Conservation (phyloP, 2,113 vertebrate species). For the rabbit (Oryctolagus cuniculus) region DNA sequence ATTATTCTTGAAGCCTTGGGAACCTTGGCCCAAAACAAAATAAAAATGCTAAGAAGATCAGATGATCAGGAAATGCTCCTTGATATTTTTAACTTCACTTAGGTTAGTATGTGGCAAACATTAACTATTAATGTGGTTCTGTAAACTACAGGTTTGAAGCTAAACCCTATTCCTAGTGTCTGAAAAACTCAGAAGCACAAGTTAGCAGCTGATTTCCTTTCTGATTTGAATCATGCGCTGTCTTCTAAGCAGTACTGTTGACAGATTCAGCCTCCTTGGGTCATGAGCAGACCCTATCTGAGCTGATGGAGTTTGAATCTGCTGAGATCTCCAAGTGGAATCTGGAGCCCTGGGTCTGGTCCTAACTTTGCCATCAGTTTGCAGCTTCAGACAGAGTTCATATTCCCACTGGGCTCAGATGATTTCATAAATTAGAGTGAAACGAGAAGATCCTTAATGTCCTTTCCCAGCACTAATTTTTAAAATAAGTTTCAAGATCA, state of each 20-base stretch:
- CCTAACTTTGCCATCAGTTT: not conserved
- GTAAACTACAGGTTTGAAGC: not conserved
- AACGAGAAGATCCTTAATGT: slow-evolving; percentile 35
- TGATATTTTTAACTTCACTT: not conserved
- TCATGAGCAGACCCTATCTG: not conserved
- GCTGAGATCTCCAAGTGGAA: not conserved
- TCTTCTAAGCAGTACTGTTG: not conserved
- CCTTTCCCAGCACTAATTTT: slow-evolving; percentile 46
- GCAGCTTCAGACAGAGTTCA: slow-evolving; percentile 31
- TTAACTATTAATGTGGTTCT: not conserved
- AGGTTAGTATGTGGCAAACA: not conserved
- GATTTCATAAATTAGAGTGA: not conserved
- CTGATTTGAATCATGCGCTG: not conserved
- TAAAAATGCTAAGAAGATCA: not conserved
- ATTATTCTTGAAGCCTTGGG: not conserved
- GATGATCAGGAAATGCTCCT: not conserved
- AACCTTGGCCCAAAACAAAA: not conserved
- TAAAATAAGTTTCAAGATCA: slow-evolving; percentile 41
- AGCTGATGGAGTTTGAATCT: not conserved
- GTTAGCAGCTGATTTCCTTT: slow-evolving; percentile 52
- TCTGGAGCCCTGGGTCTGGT: not conserved
- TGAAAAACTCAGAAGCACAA: not conserved
- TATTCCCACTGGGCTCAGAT: not conserved
- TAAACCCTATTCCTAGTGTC: slow-evolving; percentile 8
- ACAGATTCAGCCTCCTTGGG: not conserved